Base-by-base conservation (phyloP, 2,797 vertebrate genomes). In the Scyliorhinus canicula region DNA sequence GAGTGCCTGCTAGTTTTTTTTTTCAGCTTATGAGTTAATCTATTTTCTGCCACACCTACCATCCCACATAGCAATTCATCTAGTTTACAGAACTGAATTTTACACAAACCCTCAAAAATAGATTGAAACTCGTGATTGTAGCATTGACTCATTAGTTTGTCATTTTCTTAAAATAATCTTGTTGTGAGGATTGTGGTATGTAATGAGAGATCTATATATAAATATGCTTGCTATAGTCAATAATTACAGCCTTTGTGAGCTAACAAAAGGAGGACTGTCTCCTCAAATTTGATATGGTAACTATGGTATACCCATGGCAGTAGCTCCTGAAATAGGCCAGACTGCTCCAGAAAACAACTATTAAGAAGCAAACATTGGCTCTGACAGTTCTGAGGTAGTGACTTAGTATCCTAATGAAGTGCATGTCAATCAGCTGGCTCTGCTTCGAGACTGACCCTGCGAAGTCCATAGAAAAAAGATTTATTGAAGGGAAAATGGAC, bases 241-340 rank as follows among this genome's bases (percentile, higher is more conserved):
- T 94, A 74, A 94, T 71, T 71, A 94, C 67, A 74, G 93, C 96
- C 95, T 95, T 74, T 95, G 96, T 96, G 96, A 97, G 96, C 96
- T 96, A 96, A 96, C 96, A 96, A 95, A 96, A 96, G 82, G 95
- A 79, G 96, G 96, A 96, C 96, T 93, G 96, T 97, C 96, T 95
- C 95, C 96, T 96, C 96, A 93, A 57, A 91, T 95, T 71, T 52
- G 93, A 71, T 94, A 69, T 50, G 93, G 65, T 71, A 74, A 94
- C 93, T 93, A 69, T 95, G 96, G 96, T 96, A 96, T 97, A 96
- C 96, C 97, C 97, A 97, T 97, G 96, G 96, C 97, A 97, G 96
- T 97, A 96, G 96, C 97, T 97, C 97, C 96, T 97, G 96, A 97
- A 98, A 98, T 94, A 97, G 97, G 95, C 95, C 96, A 5, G 95